phyloP scores from a whole-genome alignment of 2,113 vertebrate genomes.

The Prietella phreatophila region DNA sequence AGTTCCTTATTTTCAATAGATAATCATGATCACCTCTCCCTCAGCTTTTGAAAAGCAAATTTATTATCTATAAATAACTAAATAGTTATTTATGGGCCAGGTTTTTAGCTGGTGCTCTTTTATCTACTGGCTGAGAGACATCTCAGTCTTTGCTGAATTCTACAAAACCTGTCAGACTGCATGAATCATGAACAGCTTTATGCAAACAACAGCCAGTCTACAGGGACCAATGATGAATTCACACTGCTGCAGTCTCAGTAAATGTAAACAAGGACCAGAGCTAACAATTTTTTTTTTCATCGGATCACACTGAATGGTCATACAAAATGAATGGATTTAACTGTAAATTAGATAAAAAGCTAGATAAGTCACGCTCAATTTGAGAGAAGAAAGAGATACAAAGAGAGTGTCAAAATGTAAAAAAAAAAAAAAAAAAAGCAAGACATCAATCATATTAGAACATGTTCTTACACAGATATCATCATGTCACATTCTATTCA shows the following conservation, averaged over 20 bases:
- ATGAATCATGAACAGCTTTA: slow-evolving; percentile 56
- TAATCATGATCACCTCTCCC: neutral
- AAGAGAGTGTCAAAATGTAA: neutral
- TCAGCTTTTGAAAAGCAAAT: neutral
- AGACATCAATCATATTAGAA: slow-evolving; percentile 6
- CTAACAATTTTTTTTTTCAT: slow-evolving; percentile 54
- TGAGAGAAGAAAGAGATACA: slow-evolving; percentile 19
- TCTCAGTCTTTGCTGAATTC: slow-evolving; percentile 2
- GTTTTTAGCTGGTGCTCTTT: slow-evolving; percentile 40
- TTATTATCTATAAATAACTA: neutral
- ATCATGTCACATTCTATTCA: slow-evolving; percentile 15
- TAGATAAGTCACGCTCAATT: slow-evolving; percentile 29
- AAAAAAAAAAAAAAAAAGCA: neutral
- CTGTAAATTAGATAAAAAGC: slow-evolving; percentile 1
- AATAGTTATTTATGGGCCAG: neutral
- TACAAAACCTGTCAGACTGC: slow-evolving; percentile 58
- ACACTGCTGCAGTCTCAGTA: slow-evolving; percentile 61
- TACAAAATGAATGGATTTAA: slow-evolving; percentile 25
- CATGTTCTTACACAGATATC: neutral
- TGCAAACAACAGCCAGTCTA: slow-evolving; percentile 9
- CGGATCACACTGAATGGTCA: slow-evolving; percentile 15
- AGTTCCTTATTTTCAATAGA: slow-evolving; percentile 1
- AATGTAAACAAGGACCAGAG: slow-evolving; percentile 58
- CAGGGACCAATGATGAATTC: slow-evolving; percentile 65
- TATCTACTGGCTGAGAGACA: slow-evolving; percentile 41